Conservation (phyloP, 2,797 vertebrate genomes). For the Pristis pectinata region DNA sequence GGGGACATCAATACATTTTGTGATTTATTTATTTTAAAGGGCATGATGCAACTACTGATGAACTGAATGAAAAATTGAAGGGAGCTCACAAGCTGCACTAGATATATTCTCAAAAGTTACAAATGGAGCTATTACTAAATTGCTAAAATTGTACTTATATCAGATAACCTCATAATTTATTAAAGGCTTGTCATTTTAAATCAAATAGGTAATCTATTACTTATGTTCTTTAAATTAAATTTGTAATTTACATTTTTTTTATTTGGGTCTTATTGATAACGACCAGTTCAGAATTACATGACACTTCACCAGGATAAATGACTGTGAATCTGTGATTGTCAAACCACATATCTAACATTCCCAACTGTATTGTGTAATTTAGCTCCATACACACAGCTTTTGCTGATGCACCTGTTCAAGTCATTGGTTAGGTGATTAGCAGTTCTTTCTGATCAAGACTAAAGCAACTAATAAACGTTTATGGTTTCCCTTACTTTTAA, state of each 20-base stretch:
- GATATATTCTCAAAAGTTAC: not conserved
- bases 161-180: not conserved
- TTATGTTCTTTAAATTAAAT: not conserved
- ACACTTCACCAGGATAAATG: not conserved
- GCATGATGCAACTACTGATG: not conserved
- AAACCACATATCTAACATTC: not conserved
- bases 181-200: not conserved
- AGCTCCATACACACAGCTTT: not conserved
- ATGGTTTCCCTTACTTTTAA: not conserved
- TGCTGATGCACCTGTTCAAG: not conserved
- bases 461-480: not conserved
- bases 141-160: not conserved
- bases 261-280: constrained; percentile 11
- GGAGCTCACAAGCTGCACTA: not conserved
- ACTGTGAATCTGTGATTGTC: not conserved
- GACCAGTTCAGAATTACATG: not conserved
- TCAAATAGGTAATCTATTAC: not conserved
- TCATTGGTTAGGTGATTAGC: not conserved
- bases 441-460: not conserved
- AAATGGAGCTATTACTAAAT: not conserved
- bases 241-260: not conserved
- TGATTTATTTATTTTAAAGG: not conserved
- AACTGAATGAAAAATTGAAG: not conserved
- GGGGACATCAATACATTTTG: not conserved
- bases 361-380: not conserved